Percentiles rank a stretch among this genome's conserved stretches.
Evolutionary conservation across 2,797 vertebrate genomes (phyloP).

Genomic region (Serranus cabrilla): DNA sequence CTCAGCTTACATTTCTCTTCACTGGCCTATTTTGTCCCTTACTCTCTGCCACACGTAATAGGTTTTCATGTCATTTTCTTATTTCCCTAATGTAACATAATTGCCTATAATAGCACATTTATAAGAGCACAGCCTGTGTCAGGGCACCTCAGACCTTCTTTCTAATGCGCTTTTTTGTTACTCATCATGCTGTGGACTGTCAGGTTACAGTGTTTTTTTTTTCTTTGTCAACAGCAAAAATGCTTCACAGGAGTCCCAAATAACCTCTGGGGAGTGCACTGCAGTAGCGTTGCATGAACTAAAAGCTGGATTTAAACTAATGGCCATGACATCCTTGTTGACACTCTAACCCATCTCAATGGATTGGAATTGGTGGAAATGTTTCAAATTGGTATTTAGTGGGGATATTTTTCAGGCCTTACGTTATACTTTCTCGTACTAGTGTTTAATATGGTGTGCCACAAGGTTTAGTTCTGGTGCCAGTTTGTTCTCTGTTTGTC

Average conservation of each 20-base stretch:
- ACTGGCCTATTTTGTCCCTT: not conserved
- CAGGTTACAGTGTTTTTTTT: constrained; percentile 31
- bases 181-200: constrained; percentile 8
- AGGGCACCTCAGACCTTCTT: constrained; percentile 17
- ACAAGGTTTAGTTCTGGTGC: constrained; percentile 18
- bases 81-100: constrained; percentile 34
- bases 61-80: constrained; percentile 17
- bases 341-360: constrained; percentile 18
- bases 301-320: constrained; percentile 38
- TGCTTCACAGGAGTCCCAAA: constrained; percentile 17
- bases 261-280: constrained; percentile 31
- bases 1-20: not conserved
- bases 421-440: constrained; percentile 22
- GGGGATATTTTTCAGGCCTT: constrained; percentile 18
- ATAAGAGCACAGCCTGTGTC: constrained; percentile 24
- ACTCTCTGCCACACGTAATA: not conserved
- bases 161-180: constrained; percentile 16
- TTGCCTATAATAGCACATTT: constrained; percentile 36
- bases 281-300: constrained; percentile 41
- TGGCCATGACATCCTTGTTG: constrained; percentile 37
- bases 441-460: constrained; percentile 25
- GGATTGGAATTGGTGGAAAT: constrained; percentile 14
- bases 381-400: constrained; percentile 23
- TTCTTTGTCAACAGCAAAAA: constrained; percentile 19
- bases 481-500: constrained; percentile 5